Percentiles rank a stretch among this genome's conserved stretches.
phyloP scores from a whole-genome alignment of 2,888 invertebrate species.

The Xiphydria camelus region DNA sequence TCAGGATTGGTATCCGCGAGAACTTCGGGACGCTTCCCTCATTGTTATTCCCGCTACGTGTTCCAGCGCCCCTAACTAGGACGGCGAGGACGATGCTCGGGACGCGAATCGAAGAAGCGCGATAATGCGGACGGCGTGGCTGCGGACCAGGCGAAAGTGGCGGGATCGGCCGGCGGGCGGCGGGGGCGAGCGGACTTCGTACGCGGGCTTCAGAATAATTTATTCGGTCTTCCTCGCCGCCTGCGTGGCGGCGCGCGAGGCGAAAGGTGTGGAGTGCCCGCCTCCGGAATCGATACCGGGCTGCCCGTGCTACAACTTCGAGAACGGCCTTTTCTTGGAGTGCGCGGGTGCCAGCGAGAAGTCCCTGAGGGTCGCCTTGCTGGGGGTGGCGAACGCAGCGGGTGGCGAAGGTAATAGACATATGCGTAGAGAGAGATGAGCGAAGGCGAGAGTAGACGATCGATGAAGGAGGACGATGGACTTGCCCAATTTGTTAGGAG shows the following conservation, averaged over 20 bases:
- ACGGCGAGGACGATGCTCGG: slow-evolving; percentile 36
- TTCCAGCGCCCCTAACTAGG: too few species aligned
- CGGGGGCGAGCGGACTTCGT: slow-evolving; percentile 16
- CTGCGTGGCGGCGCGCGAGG: too few species aligned
- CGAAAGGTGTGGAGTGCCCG: too few species aligned
- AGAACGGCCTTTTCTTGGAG: slow-evolving; percentile 86
- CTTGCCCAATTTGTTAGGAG: too few species aligned
- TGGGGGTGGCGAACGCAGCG: slow-evolving; percentile 70
- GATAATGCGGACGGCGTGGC: slow-evolving; percentile 54
- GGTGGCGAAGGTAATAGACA: too few species aligned
- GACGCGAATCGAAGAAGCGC: slow-evolving; percentile 37
- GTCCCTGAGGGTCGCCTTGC: slow-evolving; percentile 73
- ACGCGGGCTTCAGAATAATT: slow-evolving; percentile 27
- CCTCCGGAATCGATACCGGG: slow-evolving; percentile 62
- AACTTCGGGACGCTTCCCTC: too few species aligned
- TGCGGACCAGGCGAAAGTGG: slow-evolving; percentile 52
- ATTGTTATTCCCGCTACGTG: too few species aligned
- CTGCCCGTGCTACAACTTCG: slow-evolving; percentile 90
- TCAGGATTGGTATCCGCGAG: too few species aligned
- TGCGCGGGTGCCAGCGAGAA: slow-evolving; percentile 81
- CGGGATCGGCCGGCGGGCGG: slow-evolving; percentile 32
- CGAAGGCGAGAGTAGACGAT: too few species aligned
- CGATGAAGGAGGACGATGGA: too few species aligned
- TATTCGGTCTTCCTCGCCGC: slow-evolving; percentile 45
- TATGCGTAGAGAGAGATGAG: too few species aligned